phyloP scores from a whole-genome alignment of 2,113 vertebrate species.

The Protomyctophum bolini region DNA sequence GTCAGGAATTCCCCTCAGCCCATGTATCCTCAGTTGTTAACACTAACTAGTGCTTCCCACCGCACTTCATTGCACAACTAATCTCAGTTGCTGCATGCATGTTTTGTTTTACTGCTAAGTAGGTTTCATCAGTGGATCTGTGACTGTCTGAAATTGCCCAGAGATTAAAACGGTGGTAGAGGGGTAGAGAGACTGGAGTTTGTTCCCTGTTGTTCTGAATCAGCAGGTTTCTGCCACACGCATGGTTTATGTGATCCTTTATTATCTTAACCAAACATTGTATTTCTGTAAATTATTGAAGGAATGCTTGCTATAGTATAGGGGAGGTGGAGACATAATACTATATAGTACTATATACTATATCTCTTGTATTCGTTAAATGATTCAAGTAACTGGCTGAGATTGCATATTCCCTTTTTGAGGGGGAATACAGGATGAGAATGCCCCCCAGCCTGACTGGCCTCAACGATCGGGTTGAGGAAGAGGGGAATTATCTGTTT shows the following conservation, averaged over 20 bases:
- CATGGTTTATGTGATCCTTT: background rate
- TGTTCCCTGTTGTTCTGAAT: background rate
- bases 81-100: constrained; percentile 32
- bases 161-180: background rate
- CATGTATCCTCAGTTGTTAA: constrained; percentile 42
- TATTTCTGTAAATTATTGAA: background rate
- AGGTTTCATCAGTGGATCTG: constrained; percentile 8
- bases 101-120: constrained; percentile 31
- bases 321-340: background rate
- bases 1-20: constrained; percentile 57
- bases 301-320: background rate
- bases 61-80: constrained; percentile 35
- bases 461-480: constrained; percentile 55
- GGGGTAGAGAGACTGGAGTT: background rate
- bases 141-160: background rate
- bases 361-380: background rate
- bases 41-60: constrained; percentile 24
- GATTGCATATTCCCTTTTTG: background rate
- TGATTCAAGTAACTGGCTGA: too few species aligned
- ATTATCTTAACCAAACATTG: background rate
- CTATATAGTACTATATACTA: background rate
- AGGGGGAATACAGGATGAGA: background rate
- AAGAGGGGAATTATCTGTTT: constrained; percentile 60
- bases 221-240: too few species aligned
- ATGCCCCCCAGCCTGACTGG: background rate